Conservation (phyloP, 2,888 invertebrate genomes). For the Ochropleura plecta region DNA sequence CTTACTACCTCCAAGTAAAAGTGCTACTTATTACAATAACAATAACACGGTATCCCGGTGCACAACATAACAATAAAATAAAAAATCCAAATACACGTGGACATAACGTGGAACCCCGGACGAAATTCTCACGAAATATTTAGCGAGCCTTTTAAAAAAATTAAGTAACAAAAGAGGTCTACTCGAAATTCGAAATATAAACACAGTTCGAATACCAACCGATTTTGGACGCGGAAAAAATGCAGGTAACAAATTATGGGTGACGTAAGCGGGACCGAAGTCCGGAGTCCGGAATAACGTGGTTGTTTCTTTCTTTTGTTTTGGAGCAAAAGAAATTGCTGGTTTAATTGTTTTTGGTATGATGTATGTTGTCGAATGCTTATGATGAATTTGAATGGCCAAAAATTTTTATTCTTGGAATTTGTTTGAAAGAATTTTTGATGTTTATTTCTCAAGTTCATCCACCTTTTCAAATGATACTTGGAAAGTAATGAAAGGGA, state of each 20-base stretch:
- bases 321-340: conserved; percentile 39
- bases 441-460: background rate
- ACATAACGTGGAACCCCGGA: conserved; percentile 36
- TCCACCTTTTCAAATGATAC: background rate
- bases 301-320: conserved; percentile 15
- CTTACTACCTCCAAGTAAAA: conserved; percentile 25
- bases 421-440: conserved; percentile 5
- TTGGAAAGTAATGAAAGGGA: background rate
- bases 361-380: conserved; percentile 19
- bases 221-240: conserved; percentile 61
- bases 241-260: conserved; percentile 67
- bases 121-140: conserved; percentile 70
- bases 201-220: conserved; percentile 47
- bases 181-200: conserved; percentile 54
- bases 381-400: background rate
- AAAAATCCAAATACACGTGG: conserved; percentile 58
- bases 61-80: conserved; percentile 26
- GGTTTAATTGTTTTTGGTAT: conserved; percentile 49
- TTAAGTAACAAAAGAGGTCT: conserved; percentile 60
- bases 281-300: conserved; percentile 35
- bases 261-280: conserved; percentile 56
- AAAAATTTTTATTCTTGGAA: too few relatives aligned
- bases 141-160: conserved; percentile 51
- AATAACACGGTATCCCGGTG: conserved; percentile 33
- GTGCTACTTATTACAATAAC: conserved; percentile 32